Evolutionary conservation across 2,113 vertebrate genomes (phyloP).

Genomic region (Chinchilla lanigera): DNA sequence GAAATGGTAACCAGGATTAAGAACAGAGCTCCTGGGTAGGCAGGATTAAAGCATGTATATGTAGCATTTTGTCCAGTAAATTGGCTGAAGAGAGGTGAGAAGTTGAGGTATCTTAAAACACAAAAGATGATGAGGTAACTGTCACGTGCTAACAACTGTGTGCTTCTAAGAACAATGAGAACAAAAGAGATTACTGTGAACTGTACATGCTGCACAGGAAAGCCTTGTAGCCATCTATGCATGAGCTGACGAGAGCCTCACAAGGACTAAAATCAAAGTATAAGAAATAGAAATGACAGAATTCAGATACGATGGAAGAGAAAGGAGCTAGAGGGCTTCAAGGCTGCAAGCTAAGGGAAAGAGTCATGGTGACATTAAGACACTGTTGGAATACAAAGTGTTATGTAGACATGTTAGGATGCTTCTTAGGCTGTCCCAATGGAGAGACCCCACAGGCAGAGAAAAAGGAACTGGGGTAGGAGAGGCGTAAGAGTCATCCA

Average conservation of each 20-base stretch:
- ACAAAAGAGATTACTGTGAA: neutral
- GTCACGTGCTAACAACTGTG: neutral
- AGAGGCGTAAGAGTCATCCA: neutral
- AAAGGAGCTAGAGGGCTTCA: neutral
- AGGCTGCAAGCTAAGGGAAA: neutral
- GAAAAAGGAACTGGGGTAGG: neutral
- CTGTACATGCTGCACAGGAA: neutral
- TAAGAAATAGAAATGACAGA: neutral
- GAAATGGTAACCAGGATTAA: neutral
- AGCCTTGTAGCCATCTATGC: neutral
- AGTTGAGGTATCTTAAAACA: constrained; percentile 12
- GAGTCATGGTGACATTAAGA: neutral
- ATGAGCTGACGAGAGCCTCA: neutral
- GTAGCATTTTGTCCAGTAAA: neutral
- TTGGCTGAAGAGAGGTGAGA: neutral
- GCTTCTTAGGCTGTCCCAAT: neutral
- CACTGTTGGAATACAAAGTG: neutral
- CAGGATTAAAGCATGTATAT: neutral
- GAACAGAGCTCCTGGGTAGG: neutral
- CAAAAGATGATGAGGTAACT: constrained; percentile 11
- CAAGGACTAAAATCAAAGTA: neutral
- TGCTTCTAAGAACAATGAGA: constrained; percentile 4
- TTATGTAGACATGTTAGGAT: neutral
- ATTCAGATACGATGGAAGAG: constrained; percentile 6
- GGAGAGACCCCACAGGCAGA: neutral